Evolutionary conservation across 1,140 invertebrate species (phyloP), one percentile per base, ranked within the genome.

Genomic region (Lordiphosa collinella): DNA sequence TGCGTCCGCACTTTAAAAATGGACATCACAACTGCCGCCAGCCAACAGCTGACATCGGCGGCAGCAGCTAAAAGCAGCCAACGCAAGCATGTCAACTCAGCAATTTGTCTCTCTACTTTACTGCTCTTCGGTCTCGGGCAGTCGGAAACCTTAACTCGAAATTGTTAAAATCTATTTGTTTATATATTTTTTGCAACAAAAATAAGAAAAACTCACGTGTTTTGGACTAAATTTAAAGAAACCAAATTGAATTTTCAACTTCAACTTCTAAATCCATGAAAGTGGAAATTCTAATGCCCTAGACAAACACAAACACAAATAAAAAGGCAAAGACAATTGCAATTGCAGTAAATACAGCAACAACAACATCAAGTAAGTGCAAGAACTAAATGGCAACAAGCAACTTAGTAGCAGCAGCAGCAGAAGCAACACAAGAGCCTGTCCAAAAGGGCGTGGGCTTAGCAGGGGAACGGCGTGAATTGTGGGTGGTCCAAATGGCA

Each of bases 131-230:
- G 22, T 25, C 22, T 16, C 12, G 35, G 18, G 34, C 52, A 55
- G 18, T 16, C 22, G 31, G 32, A 47, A 31, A 40, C 14, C 37
- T 52, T 51, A 49, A 25, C 29, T 61, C 31, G 16, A 61, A 34
- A 40, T 62, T 58, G 31, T 58, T 58, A 59, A 41, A 63, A 63
- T 50, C 35, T 25, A 29, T 61, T 61, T 61, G 56, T 53, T 63
- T 53, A 31, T 25, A 43, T 4, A 25, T 7, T 7, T 25, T 25
- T 25, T 6, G 6, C 5, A 0, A 25, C 22, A 25, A 25, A 25
- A 25, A 25, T 25, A 25, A 0, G 1, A 1, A 25, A 25, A 25
- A 25, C 22, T 7, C 5, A 25, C 22, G 22, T n/a, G n/a, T 6
- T 11, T 25, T 18, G 31, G 14, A 10, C 32, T 34, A 68, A 67